Evolutionary conservation across 2,113 vertebrate species (phyloP).

Genomic region (Polyodon spathula): DNA sequence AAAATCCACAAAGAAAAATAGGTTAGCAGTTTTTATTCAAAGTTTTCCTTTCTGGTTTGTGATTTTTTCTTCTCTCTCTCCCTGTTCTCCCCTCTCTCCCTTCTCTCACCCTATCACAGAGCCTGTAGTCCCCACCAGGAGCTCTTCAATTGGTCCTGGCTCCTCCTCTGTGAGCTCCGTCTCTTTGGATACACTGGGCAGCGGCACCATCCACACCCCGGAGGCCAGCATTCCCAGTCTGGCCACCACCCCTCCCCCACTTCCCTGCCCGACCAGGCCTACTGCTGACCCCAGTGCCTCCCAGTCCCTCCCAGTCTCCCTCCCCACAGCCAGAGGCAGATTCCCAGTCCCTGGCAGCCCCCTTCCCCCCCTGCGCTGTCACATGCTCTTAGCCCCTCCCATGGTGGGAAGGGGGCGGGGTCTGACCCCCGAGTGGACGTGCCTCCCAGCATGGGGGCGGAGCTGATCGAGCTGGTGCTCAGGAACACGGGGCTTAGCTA

Average conservation of each 20-base stretch:
- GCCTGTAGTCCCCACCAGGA: constrained; percentile 44
- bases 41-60: neutral
- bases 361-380: no score
- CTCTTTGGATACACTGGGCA: constrained; percentile 75
- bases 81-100: no score
- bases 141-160: constrained; percentile 47
- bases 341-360: no score
- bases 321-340: no score
- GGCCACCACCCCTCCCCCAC: constrained; percentile 78
- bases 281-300: constrained; percentile 12
- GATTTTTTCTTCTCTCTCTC: no score
- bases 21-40: no score
- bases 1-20: no score
- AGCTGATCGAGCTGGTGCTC: constrained; percentile 89
- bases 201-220: constrained; percentile 57
- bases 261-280: constrained; percentile 72
- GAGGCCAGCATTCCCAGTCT: constrained; percentile 71
- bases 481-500: constrained; percentile 91
- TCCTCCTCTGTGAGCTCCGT: constrained; percentile 68
- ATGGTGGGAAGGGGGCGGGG: neutral
- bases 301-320: neutral
- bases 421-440: no score
- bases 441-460: constrained; percentile 75
- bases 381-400: constrained; percentile 34
- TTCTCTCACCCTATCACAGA: constrained; percentile 30